Evolutionary conservation across 2,797 vertebrate genomes (phyloP).

Genomic region (Poeciliopsis infans): DNA sequence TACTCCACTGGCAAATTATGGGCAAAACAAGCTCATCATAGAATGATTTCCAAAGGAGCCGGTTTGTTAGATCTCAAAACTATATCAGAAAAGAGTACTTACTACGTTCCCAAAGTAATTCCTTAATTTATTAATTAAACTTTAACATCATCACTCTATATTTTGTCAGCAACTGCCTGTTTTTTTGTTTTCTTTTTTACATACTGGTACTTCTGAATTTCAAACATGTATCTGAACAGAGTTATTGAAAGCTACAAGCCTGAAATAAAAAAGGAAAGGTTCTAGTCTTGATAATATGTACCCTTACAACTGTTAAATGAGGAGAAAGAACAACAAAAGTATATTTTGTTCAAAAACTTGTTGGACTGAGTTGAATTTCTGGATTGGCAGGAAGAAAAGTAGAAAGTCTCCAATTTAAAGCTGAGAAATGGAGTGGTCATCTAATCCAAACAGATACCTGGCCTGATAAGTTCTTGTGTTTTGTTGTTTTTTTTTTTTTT

Average conservation of each 20-base stretch:
- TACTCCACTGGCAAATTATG: neutral
- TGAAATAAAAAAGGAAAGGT: neutral
- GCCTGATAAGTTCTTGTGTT: constrained; percentile 75
- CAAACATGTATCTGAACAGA: neutral
- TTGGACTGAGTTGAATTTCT: constrained; percentile 58
- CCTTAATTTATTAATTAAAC: neutral
- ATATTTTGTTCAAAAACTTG: constrained; percentile 42
- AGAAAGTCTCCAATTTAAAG: constrained; percentile 82
- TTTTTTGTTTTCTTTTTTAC: neutral
- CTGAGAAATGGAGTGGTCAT: constrained; percentile 79
- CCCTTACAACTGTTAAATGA: neutral
- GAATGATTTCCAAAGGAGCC: neutral
- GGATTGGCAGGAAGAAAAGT: constrained; percentile 71
- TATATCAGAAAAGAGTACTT: neutral
- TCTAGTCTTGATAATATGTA: neutral
- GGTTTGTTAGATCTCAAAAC: neutral
- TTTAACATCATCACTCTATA: neutral
- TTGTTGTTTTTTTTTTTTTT: constrained; percentile 11
- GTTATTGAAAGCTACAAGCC: neutral
- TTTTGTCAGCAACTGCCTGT: neutral
- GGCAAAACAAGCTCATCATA: neutral
- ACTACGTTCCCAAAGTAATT: neutral
- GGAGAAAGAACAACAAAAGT: constrained; percentile 1
- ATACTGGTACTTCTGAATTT: neutral
- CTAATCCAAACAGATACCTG: constrained; percentile 81